phyloP scores from a whole-genome alignment of 2,888 invertebrate genomes.

The Lepidochrysops patricia region DNA sequence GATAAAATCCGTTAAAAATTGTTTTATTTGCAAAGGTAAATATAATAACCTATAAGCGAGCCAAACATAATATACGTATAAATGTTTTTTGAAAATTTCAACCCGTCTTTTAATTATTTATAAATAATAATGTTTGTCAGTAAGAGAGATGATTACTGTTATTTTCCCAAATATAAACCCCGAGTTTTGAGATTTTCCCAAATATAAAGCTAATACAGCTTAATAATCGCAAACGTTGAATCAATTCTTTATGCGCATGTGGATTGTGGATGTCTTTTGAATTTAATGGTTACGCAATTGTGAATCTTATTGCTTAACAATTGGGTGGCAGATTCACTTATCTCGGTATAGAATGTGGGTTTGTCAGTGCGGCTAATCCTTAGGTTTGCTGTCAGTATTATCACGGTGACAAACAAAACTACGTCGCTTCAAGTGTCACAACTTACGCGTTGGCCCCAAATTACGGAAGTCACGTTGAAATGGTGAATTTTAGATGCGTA shows the following conservation, averaged over 20 bases:
- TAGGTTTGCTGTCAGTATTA: conserved; percentile 35
- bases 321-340: conserved; percentile 18
- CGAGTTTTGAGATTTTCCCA: too few species aligned
- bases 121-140: too few species aligned
- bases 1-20: too few species aligned
- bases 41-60: too few species aligned
- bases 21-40: too few species aligned
- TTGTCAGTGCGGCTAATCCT: conserved; percentile 39
- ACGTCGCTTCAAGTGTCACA: conserved; percentile 17
- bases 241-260: background rate
- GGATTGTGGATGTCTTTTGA: background rate
- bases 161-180: too few species aligned
- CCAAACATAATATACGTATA: too few species aligned
- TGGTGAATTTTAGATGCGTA: background rate
- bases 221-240: background rate
- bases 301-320: conserved; percentile 2
- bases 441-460: background rate
- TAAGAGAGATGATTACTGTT: too few species aligned
- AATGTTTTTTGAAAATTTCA: too few species aligned
- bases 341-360: conserved; percentile 34
- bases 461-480: conserved; percentile 7
- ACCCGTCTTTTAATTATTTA: too few species aligned
- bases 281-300: conserved; percentile 21
- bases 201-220: too few species aligned
- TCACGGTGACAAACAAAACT: conserved; percentile 23